A percentile compares a stretch with the other conserved stretches of the same genome.
Evolutionary conservation across 2,888 invertebrate genomes (phyloP).

Genomic region (Pseudococcus jackbeardsleyi): DNA sequence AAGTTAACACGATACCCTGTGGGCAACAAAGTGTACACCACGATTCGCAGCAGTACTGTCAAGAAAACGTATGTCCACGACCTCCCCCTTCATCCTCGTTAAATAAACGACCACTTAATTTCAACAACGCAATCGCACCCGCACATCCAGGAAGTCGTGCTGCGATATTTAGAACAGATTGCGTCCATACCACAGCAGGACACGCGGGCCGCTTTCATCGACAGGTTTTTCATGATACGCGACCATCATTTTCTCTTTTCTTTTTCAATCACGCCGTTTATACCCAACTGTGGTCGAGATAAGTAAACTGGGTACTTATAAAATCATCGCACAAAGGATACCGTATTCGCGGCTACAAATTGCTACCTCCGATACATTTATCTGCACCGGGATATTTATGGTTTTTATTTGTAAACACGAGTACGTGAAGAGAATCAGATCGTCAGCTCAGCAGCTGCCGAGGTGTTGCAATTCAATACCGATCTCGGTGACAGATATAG

Average conservation of each 20-base stretch:
- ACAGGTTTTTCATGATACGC: constrained; percentile 55
- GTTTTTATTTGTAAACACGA: constrained; percentile 52
- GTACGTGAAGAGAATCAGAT: background rate
- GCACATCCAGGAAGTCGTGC: constrained; percentile 63
- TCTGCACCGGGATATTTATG: constrained; percentile 27
- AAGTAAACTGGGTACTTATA: constrained; percentile 59
- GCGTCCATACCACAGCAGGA: constrained; percentile 58
- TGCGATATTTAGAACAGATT: constrained; percentile 58
- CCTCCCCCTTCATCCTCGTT: background rate
- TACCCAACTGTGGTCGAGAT: constrained; percentile 59
- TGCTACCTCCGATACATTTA: background rate
- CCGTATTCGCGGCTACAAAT: constrained; percentile 11
- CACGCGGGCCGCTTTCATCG: constrained; percentile 46
- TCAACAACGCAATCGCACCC: constrained; percentile 46
- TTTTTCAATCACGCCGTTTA: background rate
- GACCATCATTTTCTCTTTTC: constrained; percentile 16
- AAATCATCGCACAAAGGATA: constrained; percentile 11
- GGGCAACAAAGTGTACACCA: background rate
- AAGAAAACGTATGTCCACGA: constrained; percentile 47
- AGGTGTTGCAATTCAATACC: background rate
- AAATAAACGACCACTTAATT: constrained; percentile 55
- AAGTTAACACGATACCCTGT: constrained; percentile 44
- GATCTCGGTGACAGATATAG: background rate
- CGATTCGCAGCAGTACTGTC: background rate
- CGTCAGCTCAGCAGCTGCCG: background rate